Base-by-base conservation (phyloP, 2,797 vertebrate genomes). In the Chlorospingus semifuscus region DNA sequence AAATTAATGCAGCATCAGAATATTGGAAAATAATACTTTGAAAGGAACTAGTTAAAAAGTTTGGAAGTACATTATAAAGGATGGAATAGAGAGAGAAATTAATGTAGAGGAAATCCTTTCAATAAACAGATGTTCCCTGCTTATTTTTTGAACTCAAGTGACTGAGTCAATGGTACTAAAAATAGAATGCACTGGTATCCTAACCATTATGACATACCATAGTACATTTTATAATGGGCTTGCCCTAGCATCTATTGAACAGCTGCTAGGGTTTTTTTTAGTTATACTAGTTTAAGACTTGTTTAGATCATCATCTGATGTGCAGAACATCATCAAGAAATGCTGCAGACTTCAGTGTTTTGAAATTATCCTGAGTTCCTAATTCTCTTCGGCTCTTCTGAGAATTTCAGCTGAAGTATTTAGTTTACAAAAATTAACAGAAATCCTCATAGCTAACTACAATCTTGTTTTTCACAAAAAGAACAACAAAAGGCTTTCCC, bases 221-320 rank as follows among this genome's bases (percentile, higher is more conserved):
- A 95, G 93, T 97, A 97, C 94, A 96, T 96, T 97, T 97, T 97
- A 94, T 97, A 95, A 95, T 89, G 89, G 95, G 91, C 95, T 84
- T 97, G 97, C 89, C 93, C 93, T 75, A 95, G 93, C 94, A 90
- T 96, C 94, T 92, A 95, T 90, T 94, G 87, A 97, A 97, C 96
- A 97, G 95, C 97, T 97, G 95, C 91, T 93, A 83, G 63, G 75
- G 2, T 47, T 96, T 94, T 96, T 95, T 96, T 96, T 96, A 96
- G 94, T 76, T 92, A 59, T 56, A 79, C 71, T 83, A 46, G 78
- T 90, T 95, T 92, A 93, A 95, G 76, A 90, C 90, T 56, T 91
- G 56, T 94, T 96, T 87, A 94, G 95, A 91, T 95, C 83, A 85
- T 74, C 69, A 60, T 89, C 60, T 93, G 71, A 82, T 90, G 68